Evolutionary conservation across 2,113 vertebrate genomes (phyloP), one percentile per base, ranked within the genome.

Genomic region (Orthonyx spaldingii): DNA sequence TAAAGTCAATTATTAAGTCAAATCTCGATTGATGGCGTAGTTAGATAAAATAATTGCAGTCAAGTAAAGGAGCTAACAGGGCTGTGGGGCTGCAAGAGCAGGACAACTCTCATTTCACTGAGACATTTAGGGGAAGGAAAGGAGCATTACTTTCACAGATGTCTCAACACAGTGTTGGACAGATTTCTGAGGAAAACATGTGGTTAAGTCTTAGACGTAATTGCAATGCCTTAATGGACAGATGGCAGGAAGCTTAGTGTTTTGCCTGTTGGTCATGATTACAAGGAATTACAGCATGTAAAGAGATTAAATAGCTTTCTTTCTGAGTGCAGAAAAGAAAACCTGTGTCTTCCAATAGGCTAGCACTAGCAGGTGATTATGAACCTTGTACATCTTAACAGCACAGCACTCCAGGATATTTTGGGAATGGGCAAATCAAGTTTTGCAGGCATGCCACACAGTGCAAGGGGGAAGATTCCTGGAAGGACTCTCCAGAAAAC

Each of bases 21-120:
- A 33, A 46, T 39, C 18, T 70, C 87, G 74, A 66, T 41, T 32
- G 17, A 57, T 27, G 18, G 37, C 47, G 17, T 7, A 1, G 33
- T 78, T 56, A 66, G 49, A 30, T 50, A 70, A 46, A 68, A 44
- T 8, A 66, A 69, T 6, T 33, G 11, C 33, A 44, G 19, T 5
- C 24, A 84, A 46, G 33, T 22, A 26, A 74, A 77, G 24, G 19
- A 75, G 35, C 39, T 59, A 47, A 60, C 1, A 72, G 70, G 23
- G 22, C 20, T 77, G 8, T 30, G 17, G 35, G 17, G 5, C 33
- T 69, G 27, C 0, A 0, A 74, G 22, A 15, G 15, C 49, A 76
- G 23, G 23, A 56, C 24, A 89, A 10, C 3, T 37, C 19, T 52
- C 15, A 57, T 65, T 93, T 69, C 44, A 64, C 42, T 77, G 71